Evolutionary conservation across 1,140 invertebrate species (phyloP), one percentile per base, ranked within the genome.

Genomic region (Vollenhovia emeryi): DNA sequence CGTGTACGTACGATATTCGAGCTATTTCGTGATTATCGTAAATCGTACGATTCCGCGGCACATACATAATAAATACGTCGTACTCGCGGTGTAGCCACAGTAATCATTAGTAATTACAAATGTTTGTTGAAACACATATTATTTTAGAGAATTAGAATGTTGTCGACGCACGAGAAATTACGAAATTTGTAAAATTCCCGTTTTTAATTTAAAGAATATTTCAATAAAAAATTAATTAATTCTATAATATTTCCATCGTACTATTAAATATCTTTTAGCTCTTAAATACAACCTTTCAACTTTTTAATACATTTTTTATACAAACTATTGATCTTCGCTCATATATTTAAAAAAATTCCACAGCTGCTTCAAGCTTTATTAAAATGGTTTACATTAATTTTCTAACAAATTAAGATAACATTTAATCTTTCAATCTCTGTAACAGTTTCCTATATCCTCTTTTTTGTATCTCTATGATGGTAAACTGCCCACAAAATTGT

Each of bases 1-100:
- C 21, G 13, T 50, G 3, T n/a, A 52, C 11, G 6, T 40, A 68
- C 45, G 24, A 80, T 69, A 69, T 69, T 55, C 48, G 21, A 80
- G 24, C 48, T 80, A 69, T 69, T 71, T 80, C 48, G 36, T 36
- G 30, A 60, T 68, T 68, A 69, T 80, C n/a, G 24, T n/a, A 45
- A 50, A 74, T 30, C 1, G 59, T 71, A 30, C 18, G 21, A 79
- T 68, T 79, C 21, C 24, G 3, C 15, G 1, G 3, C 40, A 69
- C 11, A 43, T 43, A 43, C 15, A 55, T 27, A 55, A n/a, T 27
- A 55, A 55, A 55, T 69, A 43, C 24, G 11, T 40, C 13, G 9
- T 33, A 9, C 30, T 75, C 6, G 15, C 15, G 40, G 7, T 2
- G 8, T 30, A 7, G 11, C 2, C 2, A 2, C 43, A 27, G 24